phyloP scores from a whole-genome alignment of 2,888 invertebrate genomes.

The Allacma fusca region DNA sequence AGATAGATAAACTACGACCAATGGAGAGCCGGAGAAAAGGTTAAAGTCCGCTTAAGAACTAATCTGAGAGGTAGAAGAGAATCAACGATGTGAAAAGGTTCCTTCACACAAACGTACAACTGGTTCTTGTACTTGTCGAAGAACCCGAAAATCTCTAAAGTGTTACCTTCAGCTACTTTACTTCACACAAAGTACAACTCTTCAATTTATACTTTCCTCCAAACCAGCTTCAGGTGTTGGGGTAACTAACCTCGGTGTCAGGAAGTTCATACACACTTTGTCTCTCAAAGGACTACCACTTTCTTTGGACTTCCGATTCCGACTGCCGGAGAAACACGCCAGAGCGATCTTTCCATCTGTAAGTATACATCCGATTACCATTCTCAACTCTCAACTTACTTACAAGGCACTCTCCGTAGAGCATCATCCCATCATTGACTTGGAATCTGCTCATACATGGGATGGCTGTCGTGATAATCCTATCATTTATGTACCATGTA shows the following conservation, averaged over 20 bases:
- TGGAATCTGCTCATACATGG: no score
- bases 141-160: background rate
- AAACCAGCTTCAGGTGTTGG: conserved; percentile 1
- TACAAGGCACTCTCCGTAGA: no score
- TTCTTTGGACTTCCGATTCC: no score
- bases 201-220: background rate
- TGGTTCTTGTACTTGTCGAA: background rate
- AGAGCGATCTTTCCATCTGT: no score
- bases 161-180: no score
- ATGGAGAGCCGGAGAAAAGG: background rate
- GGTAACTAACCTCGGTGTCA: conserved; percentile 15
- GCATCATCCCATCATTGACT: no score
- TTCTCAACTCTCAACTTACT: no score
- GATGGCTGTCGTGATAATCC: no score
- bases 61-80: background rate
- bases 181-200: background rate
- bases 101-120: background rate
- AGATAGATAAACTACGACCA: conserved; percentile 17
- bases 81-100: background rate
- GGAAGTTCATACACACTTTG: background rate
- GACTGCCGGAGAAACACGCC: no score
- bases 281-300: background rate
- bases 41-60: conserved; percentile 14
- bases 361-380: no score
- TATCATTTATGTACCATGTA: no score